These are phyloP conservation scores for Tipula confusa DNA, from an alignment of 2,888 invertebrate species.

Conservation along the genomic window DNA sequence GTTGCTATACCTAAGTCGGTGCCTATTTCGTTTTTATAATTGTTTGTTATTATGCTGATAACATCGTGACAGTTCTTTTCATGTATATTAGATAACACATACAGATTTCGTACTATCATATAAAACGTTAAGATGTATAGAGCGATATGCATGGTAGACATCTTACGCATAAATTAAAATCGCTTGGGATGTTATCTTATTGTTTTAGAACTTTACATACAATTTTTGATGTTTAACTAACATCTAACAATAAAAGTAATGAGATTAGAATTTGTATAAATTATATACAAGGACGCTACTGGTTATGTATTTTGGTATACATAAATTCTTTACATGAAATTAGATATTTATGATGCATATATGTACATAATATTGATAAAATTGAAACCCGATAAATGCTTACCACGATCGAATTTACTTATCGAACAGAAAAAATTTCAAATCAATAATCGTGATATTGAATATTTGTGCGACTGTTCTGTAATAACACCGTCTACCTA, in stretches of 20 bases:
- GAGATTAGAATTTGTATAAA: not conserved
- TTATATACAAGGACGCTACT: not conserved
- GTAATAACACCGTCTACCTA: too few species aligned
- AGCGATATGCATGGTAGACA: too few species aligned
- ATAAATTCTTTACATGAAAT: not conserved
- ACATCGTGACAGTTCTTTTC: too few species aligned
- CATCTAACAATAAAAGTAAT: not conserved
- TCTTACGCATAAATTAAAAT: not conserved
- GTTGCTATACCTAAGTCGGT: not conserved
- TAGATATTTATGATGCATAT: not conserved
- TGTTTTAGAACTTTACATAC: not conserved
- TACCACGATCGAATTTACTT: not conserved
- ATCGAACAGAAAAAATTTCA: too few species aligned
- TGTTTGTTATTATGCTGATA: not conserved
- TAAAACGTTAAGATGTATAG: not conserved
- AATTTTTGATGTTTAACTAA: not conserved
- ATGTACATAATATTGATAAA: not conserved
- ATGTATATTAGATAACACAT: not conserved
- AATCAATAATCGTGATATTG: too few species aligned
- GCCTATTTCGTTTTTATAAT: not conserved
- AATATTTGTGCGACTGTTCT: too few species aligned
- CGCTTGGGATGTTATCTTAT: not conserved
- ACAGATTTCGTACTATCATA: not conserved
- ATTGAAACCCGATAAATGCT: not conserved
- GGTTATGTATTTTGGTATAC: not conserved